Base-by-base conservation (phyloP, 2,888 invertebrate species). In the Orchesellides sinensis region DNA sequence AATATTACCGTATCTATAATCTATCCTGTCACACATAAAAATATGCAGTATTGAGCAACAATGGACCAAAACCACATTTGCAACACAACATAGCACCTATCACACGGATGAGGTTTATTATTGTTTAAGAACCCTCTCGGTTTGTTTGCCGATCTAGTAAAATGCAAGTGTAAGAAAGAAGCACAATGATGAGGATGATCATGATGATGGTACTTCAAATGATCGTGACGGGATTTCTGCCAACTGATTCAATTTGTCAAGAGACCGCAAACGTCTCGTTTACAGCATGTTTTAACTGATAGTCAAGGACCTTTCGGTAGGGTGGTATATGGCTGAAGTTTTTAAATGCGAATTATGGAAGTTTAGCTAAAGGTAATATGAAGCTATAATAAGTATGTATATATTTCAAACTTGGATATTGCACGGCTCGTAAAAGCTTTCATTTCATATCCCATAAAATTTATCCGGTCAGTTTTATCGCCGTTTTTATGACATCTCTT, bases 211-310 rank as follows among this genome's bases (percentile, higher is more conserved):
- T 40, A 40, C 40, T 40, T 40, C 32, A 32, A 32, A 32, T 10
- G 6, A 29, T 29, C 32, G 32, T 59, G 59, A 59, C 32, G 32
- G 29, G 59, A 29, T 29, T 59, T 29, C 12, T 29, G 17, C 29
- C 27, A 27, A 29, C 27, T 59, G 54, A 59, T 29, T 59, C 59
- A 59, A 59, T 59, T 59, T 59, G 29, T 59, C 59, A 59, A 17
- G 17, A 29, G 32, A 59, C 59, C 27, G 29, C 59, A n/a, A 17
- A 29, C 8, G 17, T 1, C 8, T 17, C 6, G 49, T 3, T 17
- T 49, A n/a, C n/a, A 47, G 17, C 4, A 8, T 29, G 8, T 59
- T n/a, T 29, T 17, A 29, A 25, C 12, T 17, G 25, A 29, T 59
- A 29, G 59, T 29, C 59, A 59, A 59, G 29, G 59, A 29, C 29